Evolutionary conservation across 2,797 vertebrate genomes (phyloP).

Genomic region (Toxotes lorentzi): DNA sequence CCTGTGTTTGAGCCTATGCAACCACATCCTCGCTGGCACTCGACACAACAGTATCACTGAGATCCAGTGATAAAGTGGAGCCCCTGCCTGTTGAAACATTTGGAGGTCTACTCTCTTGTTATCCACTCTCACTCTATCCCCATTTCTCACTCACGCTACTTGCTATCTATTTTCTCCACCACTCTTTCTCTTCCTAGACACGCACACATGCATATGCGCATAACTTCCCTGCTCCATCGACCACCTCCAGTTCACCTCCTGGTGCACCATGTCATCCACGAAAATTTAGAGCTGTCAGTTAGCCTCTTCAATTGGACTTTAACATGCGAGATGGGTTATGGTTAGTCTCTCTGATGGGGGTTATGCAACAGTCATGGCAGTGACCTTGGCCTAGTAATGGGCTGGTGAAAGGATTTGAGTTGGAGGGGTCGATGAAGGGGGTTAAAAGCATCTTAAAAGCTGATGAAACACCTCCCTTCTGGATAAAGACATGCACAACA

Average conservation of each 20-base stretch:
- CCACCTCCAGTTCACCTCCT: slow-evolving; percentile 42
- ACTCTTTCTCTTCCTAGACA: slow-evolving; percentile 11
- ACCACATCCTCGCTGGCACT: slow-evolving; percentile 47
- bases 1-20: slow-evolving; percentile 60
- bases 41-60: slow-evolving; percentile 52
- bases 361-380: slow-evolving; percentile 79
- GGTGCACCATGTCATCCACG: slow-evolving; percentile 59
- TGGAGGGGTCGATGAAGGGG: slow-evolving; percentile 27
- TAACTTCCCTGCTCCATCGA: slow-evolving; percentile 34
- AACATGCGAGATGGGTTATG: slow-evolving; percentile 73
- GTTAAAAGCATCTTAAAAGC: slow-evolving; percentile 70
- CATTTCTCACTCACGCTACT: slow-evolving; percentile 9
- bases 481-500: slow-evolving; percentile 34
- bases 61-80: slow-evolving; percentile 51
- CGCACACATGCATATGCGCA: slow-evolving; percentile 36
- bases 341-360: slow-evolving; percentile 72
- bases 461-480: slow-evolving; percentile 48
- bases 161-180: background rate
- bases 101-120: slow-evolving; percentile 30
- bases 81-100: slow-evolving; percentile 39
- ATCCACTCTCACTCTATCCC: slow-evolving; percentile 18
- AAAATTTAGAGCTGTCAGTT: slow-evolving; percentile 74
- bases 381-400: slow-evolving; percentile 75
- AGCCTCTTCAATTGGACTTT: slow-evolving; percentile 69
- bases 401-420: slow-evolving; percentile 47